Evolutionary conservation across 1,140 invertebrate species (phyloP).

Genomic region (Bombus huntii): DNA sequence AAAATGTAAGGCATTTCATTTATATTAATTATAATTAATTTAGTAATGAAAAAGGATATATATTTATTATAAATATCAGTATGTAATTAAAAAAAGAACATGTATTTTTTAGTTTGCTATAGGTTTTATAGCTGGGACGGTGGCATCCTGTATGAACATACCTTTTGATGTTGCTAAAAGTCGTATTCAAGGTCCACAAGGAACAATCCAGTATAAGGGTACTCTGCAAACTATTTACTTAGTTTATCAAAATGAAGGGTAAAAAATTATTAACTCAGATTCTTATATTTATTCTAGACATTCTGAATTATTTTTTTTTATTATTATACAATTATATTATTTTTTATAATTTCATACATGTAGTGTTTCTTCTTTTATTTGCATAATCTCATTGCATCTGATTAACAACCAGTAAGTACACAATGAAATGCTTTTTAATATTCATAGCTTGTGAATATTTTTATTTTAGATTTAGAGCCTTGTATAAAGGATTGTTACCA

Average conservation of each 20-base stretch:
- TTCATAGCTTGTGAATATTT: constrained; percentile 74
- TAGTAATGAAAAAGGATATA: not conserved
- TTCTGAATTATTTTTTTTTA: not conserved
- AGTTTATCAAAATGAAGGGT: constrained; percentile 95
- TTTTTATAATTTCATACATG: not conserved
- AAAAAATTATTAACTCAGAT: constrained; percentile 53
- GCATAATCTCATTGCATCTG: not conserved
- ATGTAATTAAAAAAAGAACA: not conserved
- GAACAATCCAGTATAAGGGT: constrained; percentile 89
- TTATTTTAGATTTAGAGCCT: constrained; percentile 87
- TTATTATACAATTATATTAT: not conserved
- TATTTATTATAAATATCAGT: not conserved
- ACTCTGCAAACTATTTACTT: constrained; percentile 89
- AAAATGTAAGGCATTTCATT: too few species aligned
- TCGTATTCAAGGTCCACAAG: constrained; percentile 95
- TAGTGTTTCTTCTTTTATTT: not conserved
- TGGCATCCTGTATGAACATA: constrained; percentile 95
- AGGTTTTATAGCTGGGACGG: constrained; percentile 92
- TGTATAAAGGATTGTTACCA: constrained; percentile 96
- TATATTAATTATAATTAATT: not conserved
- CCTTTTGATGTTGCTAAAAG: constrained; percentile 98
- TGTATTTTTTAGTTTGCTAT: constrained; percentile 87
- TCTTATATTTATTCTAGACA: not conserved
- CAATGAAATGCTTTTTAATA: constrained; percentile 23
- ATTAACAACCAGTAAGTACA: not conserved